Conservation (phyloP, 2,797 vertebrate species). For the Gymnocypris eckloni region DNA sequence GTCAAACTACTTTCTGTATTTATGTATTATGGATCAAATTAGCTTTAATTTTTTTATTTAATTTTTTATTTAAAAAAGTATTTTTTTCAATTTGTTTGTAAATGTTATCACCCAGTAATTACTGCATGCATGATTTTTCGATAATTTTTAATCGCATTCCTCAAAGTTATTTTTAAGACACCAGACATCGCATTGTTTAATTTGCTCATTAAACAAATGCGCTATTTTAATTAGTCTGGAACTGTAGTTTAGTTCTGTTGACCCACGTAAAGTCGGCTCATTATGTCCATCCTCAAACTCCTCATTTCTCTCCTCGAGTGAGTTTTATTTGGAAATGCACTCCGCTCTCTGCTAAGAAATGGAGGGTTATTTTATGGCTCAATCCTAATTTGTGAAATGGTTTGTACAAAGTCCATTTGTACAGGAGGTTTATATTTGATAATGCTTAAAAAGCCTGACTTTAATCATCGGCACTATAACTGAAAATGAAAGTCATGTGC, state of each 20-base stretch:
- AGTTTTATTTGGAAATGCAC: slow-evolving; percentile 41
- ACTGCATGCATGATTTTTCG: not conserved
- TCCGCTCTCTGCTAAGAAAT: slow-evolving; percentile 29
- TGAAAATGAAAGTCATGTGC: slow-evolving; percentile 15
- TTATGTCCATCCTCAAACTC: slow-evolving; percentile 29
- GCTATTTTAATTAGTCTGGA: slow-evolving; percentile 2
- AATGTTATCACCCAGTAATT: not conserved
- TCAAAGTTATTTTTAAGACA: not conserved
- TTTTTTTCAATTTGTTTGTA: no score
- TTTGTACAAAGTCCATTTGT: slow-evolving; percentile 22
- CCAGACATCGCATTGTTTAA: not conserved
- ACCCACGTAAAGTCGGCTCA: slow-evolving; percentile 25
- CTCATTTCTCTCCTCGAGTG: slow-evolving; percentile 29
- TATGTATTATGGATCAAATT: not conserved
- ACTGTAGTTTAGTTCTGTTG: slow-evolving; percentile 23
- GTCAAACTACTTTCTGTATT: slow-evolving; percentile 25
- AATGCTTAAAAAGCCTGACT: slow-evolving; percentile 21
- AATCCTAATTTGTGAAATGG: slow-evolving; percentile 27
- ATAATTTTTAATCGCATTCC: not conserved
- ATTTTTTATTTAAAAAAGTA: no score
- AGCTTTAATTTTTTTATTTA: not conserved
- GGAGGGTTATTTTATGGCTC: slow-evolving; percentile 17
- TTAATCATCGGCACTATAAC: not conserved
- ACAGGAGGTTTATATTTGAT: not conserved
- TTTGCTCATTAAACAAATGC: slow-evolving; percentile 23